Conservation (phyloP, 2,113 vertebrate species). For the Chloebia gouldiae region DNA sequence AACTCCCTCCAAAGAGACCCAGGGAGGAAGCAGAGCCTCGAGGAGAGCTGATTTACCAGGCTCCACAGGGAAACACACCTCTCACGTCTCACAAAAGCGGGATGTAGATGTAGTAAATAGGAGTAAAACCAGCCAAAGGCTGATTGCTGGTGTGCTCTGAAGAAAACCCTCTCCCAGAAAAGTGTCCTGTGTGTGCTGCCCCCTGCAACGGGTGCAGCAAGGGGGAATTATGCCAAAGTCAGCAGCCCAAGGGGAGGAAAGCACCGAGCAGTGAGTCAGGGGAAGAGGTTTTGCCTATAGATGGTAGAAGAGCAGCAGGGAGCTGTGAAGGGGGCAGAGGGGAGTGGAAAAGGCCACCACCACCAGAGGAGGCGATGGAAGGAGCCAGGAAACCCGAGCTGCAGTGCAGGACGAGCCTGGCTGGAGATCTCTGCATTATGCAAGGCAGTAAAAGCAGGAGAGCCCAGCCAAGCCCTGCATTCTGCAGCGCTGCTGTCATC, state of each 20-base stretch:
- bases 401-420: background rate
- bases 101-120: fast-evolving
- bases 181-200: background rate
- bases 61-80: background rate
- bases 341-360: background rate
- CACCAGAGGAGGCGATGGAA: background rate
- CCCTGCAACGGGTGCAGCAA: background rate
- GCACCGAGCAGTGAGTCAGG: background rate
- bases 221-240: background rate
- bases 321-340: background rate
- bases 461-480: background rate
- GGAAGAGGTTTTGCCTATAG: slow-evolving; percentile 38
- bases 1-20: background rate
- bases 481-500: slow-evolving; percentile 14
- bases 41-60: background rate
- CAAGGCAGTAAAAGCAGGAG: background rate
- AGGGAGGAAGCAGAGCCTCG: background rate
- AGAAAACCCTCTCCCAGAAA: background rate
- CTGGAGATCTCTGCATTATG: background rate
- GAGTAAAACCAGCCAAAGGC: background rate
- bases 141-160: fast-evolving
- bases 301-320: background rate
- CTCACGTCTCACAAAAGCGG: fast-evolving
- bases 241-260: background rate
- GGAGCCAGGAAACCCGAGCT: background rate